Conservation (phyloP, 37 sponge, comb jelly and placozoan genomes). For the Halisarca cf. caerulea region DNA sequence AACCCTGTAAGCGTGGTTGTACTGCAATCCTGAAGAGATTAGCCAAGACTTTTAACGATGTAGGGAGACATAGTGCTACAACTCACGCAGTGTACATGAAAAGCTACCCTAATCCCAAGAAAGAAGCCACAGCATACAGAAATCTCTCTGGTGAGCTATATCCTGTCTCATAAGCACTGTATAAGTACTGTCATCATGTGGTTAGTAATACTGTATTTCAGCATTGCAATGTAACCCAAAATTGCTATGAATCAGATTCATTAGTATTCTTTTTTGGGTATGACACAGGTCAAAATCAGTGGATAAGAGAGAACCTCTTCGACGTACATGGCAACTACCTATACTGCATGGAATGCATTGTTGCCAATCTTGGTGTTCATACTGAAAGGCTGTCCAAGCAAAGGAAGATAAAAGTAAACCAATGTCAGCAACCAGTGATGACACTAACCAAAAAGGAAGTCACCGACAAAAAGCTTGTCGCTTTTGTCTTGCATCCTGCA, state of each 20-base stretch:
- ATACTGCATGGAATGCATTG: slow-evolving; percentile 17
- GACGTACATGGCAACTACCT: slow-evolving; percentile 36
- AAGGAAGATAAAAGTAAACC: slow-evolving; percentile 27
- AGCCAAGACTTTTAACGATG: not conserved
- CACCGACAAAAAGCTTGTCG: not conserved
- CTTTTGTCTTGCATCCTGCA: slow-evolving; percentile 74
- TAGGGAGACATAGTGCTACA: too few species aligned
- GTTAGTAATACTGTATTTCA: too few species aligned
- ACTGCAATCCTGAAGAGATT: not conserved
- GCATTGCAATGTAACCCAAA: too few species aligned
- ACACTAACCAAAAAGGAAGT: slow-evolving; percentile 34
- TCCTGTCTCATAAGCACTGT: not conserved
- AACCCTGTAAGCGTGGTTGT: not conserved
- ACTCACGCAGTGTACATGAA: too few species aligned
- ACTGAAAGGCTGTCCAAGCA: slow-evolving; percentile 37
- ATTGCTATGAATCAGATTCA: too few species aligned
- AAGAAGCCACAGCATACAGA: too few species aligned
- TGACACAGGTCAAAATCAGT: slow-evolving; percentile 30
- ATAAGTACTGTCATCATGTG: too few species aligned
- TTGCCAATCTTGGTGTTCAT: slow-evolving; percentile 21
- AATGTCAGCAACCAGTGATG: slow-evolving; percentile 27
- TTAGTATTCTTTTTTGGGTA: not conserved
- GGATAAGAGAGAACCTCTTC: slow-evolving; percentile 29
- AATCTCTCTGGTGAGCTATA: not conserved
- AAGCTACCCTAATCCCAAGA: too few species aligned